Base-by-base conservation (phyloP, 2,888 invertebrate species). In the Hirtodrosophila duncani region DNA sequence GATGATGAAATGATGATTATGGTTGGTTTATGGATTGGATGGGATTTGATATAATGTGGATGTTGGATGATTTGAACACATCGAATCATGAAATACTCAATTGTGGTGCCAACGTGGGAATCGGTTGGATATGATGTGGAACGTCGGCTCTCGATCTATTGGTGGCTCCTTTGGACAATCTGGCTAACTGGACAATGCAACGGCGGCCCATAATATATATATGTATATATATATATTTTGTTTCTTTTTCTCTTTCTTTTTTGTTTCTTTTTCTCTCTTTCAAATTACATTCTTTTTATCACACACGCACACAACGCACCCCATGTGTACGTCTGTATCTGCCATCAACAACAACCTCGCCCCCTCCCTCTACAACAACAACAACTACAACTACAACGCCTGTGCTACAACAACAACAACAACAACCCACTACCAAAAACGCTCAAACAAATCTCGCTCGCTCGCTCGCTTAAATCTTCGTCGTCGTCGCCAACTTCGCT, bases 51-150 rank as follows among this genome's bases (percentile, higher is more conserved):
- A 34, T 38, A 29, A 64, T 62, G 39, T 20, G 50, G 23, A 27
- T 59, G 13, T 69, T 50, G 57, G 34, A 63, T 63, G 48, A 46
- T 51, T 34, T 17, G 7, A 4, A 21, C 9, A 16, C 24, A n/a
- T n/a, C n/a, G n/a, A n/a, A n/a, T n/a, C n/a, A n/a, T n/a, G n/a
- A 23, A 48, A 36, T 45, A 24, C 24, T 56, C 53, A 42, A 17
- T 16, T 43, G 55, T 77, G 83, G 83, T 84, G 84, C 83, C 85
- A 74, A 74, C 85, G 82, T 58, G 72, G 84, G 81, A n/a, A n/a
- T n/a, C n/a, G n/a, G n/a, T n/a, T n/a, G n/a, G n/a, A n/a, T n/a
- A 84, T 45, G 52, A 9, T 29, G 30, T 31, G 36, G 33, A 23
- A 31, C 33, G 50, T 29, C n/a, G 10, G 14, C 5, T 36, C 9